Evolutionary conservation across 2,888 invertebrate genomes (phyloP), one percentile per base, ranked within the genome.

Genomic region (Bombylius discolor): DNA sequence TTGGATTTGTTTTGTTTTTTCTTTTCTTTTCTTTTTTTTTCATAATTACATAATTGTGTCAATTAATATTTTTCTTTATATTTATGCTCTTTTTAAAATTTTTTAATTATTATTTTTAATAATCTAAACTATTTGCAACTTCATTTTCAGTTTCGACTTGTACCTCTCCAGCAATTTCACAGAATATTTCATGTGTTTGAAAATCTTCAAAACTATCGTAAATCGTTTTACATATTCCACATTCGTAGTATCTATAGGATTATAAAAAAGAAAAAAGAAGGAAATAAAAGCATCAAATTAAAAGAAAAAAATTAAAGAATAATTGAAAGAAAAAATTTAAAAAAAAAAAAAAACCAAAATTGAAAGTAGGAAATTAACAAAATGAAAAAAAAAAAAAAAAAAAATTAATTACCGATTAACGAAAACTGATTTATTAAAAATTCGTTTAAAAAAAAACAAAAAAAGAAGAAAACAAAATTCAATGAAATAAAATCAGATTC

Each of bases 151-250:
- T 55, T 51, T 51, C 51, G n/a, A 55, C 50, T 32, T 55, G 55
- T 31, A 51, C 55, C 47, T 55, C 55, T n/a, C 51, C 44, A 42
- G 51, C 55, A 4, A 55, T 65, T 52, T 63, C 63, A 57, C 71
- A 70, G 52, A 68, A 69, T 59, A 62, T 63, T 59, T 72, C 72
- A 49, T 70, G 71, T 59, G 69, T 64, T 60, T 72, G 71, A 57
- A 72, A 73, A 56, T 69, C 69, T 46, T 65, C 64, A 57, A 72
- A 71, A 56, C 69, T 68, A 57, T 70, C 69, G 47, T 71, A 71
- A 49, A 70, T 67, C 48, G 67, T 64, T 49, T 69, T 68, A 57
- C 71, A 72, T 36, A 70, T 64, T 52, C 69, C 70, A 58, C 72
- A 72, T 59, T 73, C 71, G 55, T 69, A 72, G 57, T 65, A 67